Conservation (phyloP, 2,888 invertebrate species). For the Papilio elwesi region DNA sequence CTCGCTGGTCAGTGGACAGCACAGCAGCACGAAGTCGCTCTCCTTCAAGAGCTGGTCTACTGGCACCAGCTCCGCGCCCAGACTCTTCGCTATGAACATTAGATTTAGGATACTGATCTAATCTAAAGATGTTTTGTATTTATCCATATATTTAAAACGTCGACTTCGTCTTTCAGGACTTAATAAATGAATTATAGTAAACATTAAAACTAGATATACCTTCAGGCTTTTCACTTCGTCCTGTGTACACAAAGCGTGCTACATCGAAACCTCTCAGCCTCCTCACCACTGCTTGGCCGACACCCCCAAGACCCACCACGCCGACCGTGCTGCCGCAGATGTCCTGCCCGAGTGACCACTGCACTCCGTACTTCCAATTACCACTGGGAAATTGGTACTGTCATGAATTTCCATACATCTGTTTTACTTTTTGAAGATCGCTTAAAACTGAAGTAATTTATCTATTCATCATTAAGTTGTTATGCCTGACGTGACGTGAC, state of each 20-base stretch:
- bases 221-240: constrained; percentile 87
- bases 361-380: constrained; percentile 87
- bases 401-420: no score
- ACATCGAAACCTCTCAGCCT: constrained; percentile 90
- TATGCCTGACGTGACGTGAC: no score
- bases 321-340: constrained; percentile 91
- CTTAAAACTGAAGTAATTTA: not conserved
- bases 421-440: no score
- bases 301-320: constrained; percentile 91
- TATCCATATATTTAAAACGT: not conserved
- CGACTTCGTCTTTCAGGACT: not conserved
- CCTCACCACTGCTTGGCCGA: constrained; percentile 90
- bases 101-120: no score
- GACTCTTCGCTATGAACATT: constrained; percentile 63
- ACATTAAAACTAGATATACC: constrained; percentile 58
- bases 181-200: not conserved
- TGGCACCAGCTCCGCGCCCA: constrained; percentile 86
- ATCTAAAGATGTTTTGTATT: no score
- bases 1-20: constrained; percentile 87
- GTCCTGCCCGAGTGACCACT: constrained; percentile 92
- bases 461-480: no score
- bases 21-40: constrained; percentile 90
- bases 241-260: constrained; percentile 88
- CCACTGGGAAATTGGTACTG: constrained; percentile 70
- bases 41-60: constrained; percentile 86